Conservation (phyloP, 2,888 invertebrate genomes). For the Volucella inflata region DNA sequence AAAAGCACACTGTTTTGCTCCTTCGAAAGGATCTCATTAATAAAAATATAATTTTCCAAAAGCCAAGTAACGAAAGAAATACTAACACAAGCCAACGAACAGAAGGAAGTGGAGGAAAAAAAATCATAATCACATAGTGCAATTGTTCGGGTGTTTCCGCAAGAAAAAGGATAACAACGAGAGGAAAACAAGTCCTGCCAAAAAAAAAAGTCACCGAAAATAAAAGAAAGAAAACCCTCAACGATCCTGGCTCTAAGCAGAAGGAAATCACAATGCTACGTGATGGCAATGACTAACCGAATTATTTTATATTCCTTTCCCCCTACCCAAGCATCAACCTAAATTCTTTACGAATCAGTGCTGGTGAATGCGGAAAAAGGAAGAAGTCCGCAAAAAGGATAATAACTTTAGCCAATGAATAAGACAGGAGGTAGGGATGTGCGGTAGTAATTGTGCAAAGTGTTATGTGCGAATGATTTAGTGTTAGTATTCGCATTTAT, state of each 20-base stretch:
- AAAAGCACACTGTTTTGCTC: background rate
- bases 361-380: background rate
- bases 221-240: background rate
- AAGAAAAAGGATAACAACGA: background rate
- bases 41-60: constrained; percentile 17
- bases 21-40: constrained; percentile 12
- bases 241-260: constrained; percentile 2
- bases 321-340: too few species aligned
- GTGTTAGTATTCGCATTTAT: constrained; percentile 24
- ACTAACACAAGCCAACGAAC: background rate
- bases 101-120: background rate
- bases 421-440: background rate
- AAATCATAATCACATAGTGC: constrained; percentile 1
- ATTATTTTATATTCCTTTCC: constrained; percentile 19
- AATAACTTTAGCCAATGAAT: constrained; percentile 35
- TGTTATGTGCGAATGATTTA: constrained; percentile 43
- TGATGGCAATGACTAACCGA: constrained; percentile 49
- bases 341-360: constrained; percentile 13
- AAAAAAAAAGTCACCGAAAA: background rate
- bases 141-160: constrained; percentile 12
- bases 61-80: constrained; percentile 16
- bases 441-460: background rate
- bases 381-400: background rate
- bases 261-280: constrained; percentile 36
- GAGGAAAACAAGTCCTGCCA: background rate